A percentile compares a stretch with the other conserved stretches of the same genome.
phyloP scores from a whole-genome alignment of 2,888 invertebrate species.

The Tanytarsus gracilentus region DNA sequence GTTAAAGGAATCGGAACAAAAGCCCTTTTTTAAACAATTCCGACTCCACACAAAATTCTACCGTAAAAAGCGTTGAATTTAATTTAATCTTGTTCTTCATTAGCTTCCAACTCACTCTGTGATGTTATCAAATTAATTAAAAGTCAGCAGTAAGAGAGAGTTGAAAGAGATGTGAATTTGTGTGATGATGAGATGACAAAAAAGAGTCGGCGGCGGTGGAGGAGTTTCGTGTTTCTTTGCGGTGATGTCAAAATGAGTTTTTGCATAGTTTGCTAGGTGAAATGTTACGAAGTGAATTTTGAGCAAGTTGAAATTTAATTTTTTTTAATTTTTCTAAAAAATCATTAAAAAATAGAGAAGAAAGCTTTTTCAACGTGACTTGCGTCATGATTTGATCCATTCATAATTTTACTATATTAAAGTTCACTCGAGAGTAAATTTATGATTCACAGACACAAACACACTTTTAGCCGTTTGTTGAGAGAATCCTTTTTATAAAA shows the following conservation, averaged over 20 bases:
- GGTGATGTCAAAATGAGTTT: not conserved
- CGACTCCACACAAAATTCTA: not conserved
- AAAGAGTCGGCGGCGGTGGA: too few relatives aligned
- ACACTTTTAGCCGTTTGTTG: too few relatives aligned
- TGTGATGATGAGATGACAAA: not conserved
- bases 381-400: too few relatives aligned
- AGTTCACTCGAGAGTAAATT: too few relatives aligned
- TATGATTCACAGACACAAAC: too few relatives aligned
- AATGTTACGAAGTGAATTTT: too few relatives aligned
- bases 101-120: not conserved
- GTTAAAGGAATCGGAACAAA: too few relatives aligned
- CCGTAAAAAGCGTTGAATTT: conserved; percentile 10
- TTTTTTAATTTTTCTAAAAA: too few relatives aligned
- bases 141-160: not conserved
- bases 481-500: too few relatives aligned
- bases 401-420: not conserved
- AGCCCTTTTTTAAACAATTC: not conserved
- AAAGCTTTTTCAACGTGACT: too few relatives aligned
- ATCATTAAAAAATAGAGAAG: too few relatives aligned
- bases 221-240: too few relatives aligned
- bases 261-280: not conserved
- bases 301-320: not conserved
- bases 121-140: conserved; percentile 17
- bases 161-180: not conserved
- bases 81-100: conserved; percentile 15